A percentile compares a stretch with the other conserved stretches of the same genome.
phyloP scores from a whole-genome alignment of 2,113 vertebrate species.

The Bothrops jararaca region DNA sequence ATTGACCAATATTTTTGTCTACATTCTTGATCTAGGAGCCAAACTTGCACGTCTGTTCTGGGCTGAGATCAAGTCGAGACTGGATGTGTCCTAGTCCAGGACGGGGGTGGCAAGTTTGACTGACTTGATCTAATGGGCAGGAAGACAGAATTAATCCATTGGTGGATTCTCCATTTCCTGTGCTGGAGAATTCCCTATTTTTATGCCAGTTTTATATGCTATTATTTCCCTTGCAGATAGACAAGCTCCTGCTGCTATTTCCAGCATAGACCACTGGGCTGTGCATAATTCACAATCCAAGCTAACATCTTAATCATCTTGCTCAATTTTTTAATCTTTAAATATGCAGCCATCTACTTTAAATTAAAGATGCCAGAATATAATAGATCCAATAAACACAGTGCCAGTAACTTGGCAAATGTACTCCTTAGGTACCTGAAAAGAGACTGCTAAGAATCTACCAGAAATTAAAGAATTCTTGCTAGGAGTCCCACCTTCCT shows the following conservation, averaged over 20 bases:
- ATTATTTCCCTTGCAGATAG: conserved; percentile 3
- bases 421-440: background rate
- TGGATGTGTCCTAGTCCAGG: no score
- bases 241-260: conserved; percentile 1
- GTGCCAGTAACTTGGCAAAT: no score
- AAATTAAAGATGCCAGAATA: background rate
- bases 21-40: no score
- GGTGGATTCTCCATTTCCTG: no score
- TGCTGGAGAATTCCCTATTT: background rate
- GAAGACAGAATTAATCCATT: no score
- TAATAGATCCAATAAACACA: background rate
- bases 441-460: background rate
- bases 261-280: background rate
- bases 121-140: no score
- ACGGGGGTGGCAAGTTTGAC: no score
- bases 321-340: background rate
- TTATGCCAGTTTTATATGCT: background rate
- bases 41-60: no score
- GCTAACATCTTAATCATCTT: background rate
- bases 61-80: no score
- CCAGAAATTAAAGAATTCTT: background rate
- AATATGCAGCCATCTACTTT: background rate
- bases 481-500: background rate
- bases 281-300: background rate
- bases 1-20: no score